Base-by-base conservation (phyloP, 2,113 vertebrate species). In the Oncorhynchus keta region DNA sequence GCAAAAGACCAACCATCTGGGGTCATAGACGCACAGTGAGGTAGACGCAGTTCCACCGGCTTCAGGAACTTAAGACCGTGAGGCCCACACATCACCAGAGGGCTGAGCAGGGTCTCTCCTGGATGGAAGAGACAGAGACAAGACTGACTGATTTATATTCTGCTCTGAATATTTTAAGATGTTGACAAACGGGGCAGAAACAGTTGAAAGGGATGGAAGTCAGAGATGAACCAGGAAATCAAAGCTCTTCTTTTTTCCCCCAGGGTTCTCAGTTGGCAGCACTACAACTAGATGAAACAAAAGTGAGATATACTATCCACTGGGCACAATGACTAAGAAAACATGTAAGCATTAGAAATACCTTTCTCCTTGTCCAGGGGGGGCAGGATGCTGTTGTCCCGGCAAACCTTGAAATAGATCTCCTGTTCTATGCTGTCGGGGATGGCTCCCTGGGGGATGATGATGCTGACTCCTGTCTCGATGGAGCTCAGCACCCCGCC, bases 1-100 rank as follows among this genome's bases (percentile, higher is more conserved):
- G 97, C 98, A 97, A 99, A 99, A 98, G 98, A 99, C 98, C 98
- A 99, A 99, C 97, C 97, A 96, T 99, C 98, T 95, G 98, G 98
- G 93, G 97, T 99, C 98, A 99, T 99, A 91, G 98, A 98, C 95
- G 98, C 97, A 97, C 97, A 99, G 85, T 99, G 97, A 95, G 97
- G 98, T 85, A 99, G 90, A 92, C 97, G 97, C 76, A 99, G 97
- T 94, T 99, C 97, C 95, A 99, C 97, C 0, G 97, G 98, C 92
- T 99, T 99, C 95, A 96, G 95, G 94, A 99, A 99, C 94, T 99
- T 98, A 78, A 99, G 95, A 93, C 98, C 97, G 67, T 99, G 98
- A 83, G 98, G 97, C 85, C 97, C 97, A 70, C 97, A 99, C 98
- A 99, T 99, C 88, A 99, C 98, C 90, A 99, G 89, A 1, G 98